Conservation (phyloP, 2,797 vertebrate genomes). For the Ctenopoma multispine region DNA sequence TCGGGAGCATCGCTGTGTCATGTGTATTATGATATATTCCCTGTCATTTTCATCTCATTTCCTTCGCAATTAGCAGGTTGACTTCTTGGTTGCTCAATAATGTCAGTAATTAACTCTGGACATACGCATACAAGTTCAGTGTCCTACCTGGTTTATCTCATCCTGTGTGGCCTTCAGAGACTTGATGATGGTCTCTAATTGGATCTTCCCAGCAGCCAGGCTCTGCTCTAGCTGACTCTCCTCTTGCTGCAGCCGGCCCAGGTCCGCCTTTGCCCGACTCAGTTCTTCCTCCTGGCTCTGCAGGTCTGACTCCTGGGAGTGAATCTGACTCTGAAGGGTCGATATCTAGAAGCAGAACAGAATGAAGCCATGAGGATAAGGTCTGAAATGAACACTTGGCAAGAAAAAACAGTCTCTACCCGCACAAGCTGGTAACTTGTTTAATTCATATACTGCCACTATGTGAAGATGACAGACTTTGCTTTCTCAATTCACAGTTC, state of each 20-base stretch:
- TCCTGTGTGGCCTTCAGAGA: slow-evolving; percentile 97
- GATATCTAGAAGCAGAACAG: slow-evolving; percentile 87
- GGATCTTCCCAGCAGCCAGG: slow-evolving; percentile 93
- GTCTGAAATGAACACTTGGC: not conserved
- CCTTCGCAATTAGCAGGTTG: no score
- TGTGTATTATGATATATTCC: no score
- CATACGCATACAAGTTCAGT: not conserved
- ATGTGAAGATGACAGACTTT: not conserved
- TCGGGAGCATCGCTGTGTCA: no score
- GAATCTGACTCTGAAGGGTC: slow-evolving; percentile 93
- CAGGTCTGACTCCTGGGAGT: slow-evolving; percentile 94
- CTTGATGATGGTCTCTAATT: slow-evolving; percentile 97
- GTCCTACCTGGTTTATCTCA: slow-evolving; percentile 94
- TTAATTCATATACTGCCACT: not conserved
- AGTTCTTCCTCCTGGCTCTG: slow-evolving; percentile 95
- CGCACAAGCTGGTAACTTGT: not conserved
- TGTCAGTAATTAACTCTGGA: no score
- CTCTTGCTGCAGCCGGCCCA: slow-evolving; percentile 93
- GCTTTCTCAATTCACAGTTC: not conserved
- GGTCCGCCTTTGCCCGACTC: slow-evolving; percentile 90
- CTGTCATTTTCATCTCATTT: no score
- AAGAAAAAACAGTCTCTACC: not conserved
- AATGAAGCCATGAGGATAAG: not conserved
- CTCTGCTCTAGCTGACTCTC: slow-evolving; percentile 96
- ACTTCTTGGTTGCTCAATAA: no score